These are phyloP conservation scores for Globodera rostochiensis DNA, from an alignment of 1,140 invertebrate species.

Conservation along the genomic window DNA sequence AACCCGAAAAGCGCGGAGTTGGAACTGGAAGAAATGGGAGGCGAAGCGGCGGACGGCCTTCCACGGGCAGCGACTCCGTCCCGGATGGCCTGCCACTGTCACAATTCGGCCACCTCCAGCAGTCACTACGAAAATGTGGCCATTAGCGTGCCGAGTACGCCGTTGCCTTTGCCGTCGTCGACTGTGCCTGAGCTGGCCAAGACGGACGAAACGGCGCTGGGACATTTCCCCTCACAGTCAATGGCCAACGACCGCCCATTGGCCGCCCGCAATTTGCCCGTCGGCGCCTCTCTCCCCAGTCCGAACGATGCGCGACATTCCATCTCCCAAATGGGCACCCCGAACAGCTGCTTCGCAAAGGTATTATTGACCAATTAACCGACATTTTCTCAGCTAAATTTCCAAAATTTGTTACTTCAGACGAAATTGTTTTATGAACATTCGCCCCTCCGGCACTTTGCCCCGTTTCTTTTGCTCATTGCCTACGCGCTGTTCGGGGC, in stretches of 20 bases:
- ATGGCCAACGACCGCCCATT: constrained; percentile 3
- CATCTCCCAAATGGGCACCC: not conserved
- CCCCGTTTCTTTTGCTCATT: constrained; percentile 58
- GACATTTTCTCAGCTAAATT: not conserved
- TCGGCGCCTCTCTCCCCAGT: not conserved
- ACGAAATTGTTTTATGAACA: constrained; percentile 59
- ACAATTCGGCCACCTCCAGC: constrained; percentile 4
- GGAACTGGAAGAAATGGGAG: not conserved
- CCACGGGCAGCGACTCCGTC: not conserved
- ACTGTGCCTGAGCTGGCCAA: not conserved
- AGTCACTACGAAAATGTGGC: constrained; percentile 28
- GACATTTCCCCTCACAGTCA: constrained; percentile 13
- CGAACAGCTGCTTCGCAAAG: constrained; percentile 9
- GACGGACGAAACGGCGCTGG: not conserved
- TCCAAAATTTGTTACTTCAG: constrained; percentile 41
- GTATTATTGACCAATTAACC: not conserved
- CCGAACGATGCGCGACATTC: constrained; percentile 2
- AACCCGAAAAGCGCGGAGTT: constrained; percentile 16
- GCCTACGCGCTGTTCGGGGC: constrained; percentile 62
- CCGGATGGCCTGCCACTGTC: not conserved
- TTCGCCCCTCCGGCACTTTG: constrained; percentile 55
- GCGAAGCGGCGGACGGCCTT: not conserved
- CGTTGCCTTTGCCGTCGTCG: not conserved
- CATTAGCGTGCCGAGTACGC: constrained; percentile 11
- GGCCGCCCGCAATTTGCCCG: constrained; percentile 3